These are phyloP conservation scores for Neosalanx taihuensis DNA, from an alignment of 2,797 vertebrate genomes.

Conservation along the genomic window DNA sequence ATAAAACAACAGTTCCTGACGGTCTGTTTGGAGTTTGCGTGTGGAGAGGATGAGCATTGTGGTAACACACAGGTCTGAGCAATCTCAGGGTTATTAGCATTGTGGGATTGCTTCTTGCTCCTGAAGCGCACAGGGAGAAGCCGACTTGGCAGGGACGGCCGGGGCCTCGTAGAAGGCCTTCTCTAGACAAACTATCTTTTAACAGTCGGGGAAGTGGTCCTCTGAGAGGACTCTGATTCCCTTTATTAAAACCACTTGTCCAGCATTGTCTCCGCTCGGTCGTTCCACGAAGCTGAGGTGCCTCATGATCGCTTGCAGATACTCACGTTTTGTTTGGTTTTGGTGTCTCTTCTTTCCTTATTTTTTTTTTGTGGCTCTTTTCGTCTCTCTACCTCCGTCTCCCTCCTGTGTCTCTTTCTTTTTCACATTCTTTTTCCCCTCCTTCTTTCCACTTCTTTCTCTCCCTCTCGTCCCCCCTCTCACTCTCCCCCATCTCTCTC, in stretches of 20 bases:
- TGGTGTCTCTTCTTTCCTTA: slow-evolving; percentile 21
- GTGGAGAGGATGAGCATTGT: slow-evolving; percentile 27
- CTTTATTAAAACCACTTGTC: slow-evolving; percentile 74
- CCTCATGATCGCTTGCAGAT: slow-evolving; percentile 66
- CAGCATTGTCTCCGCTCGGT: slow-evolving; percentile 53
- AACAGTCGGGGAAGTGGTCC: slow-evolving; percentile 71
- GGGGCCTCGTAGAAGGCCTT: slow-evolving; percentile 43
- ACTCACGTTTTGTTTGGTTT: slow-evolving; percentile 49
- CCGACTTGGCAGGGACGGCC: slow-evolving; percentile 46
- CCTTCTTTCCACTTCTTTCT: background rate
- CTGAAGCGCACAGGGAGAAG: slow-evolving; percentile 45
- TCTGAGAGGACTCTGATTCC: slow-evolving; percentile 63
- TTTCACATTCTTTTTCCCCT: no score
- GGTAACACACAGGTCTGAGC: slow-evolving; percentile 34
- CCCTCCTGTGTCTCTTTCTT: no score
- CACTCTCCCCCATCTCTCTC: slow-evolving; percentile 20
- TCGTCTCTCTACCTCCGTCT: no score
- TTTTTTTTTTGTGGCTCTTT: no score
- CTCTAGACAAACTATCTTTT: slow-evolving; percentile 68
- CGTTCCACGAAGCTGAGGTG: slow-evolving; percentile 63
- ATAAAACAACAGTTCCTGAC: slow-evolving; percentile 46
- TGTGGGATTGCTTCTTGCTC: slow-evolving; percentile 47
- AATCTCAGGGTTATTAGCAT: slow-evolving; percentile 44
- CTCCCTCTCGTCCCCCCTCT: slow-evolving; percentile 45
- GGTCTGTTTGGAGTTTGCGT: slow-evolving; percentile 36